Conservation (phyloP, 2,797 vertebrate species). For the Gallinago nigripennis region DNA sequence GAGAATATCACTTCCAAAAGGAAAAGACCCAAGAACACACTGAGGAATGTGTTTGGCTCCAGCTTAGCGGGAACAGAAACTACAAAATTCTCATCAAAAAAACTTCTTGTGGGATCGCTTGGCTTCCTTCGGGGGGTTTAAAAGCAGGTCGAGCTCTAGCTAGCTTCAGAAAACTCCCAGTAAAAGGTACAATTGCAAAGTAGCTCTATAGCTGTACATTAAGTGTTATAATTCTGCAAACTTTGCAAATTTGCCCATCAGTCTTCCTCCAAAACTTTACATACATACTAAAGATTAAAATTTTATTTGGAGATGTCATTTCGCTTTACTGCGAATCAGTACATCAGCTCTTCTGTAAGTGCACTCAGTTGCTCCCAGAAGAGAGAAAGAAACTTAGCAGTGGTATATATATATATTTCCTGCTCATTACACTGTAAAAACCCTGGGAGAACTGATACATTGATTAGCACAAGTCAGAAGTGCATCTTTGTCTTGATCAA, state of each 20-base stretch:
- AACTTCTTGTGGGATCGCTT: neutral
- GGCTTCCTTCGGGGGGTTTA: neutral
- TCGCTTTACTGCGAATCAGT: constrained; percentile 67
- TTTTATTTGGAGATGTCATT: constrained; percentile 61
- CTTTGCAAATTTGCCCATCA: constrained; percentile 23
- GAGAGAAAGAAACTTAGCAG: constrained; percentile 70
- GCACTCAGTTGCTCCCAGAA: constrained; percentile 74
- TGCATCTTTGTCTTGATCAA: constrained; percentile 62
- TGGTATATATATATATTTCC: constrained; percentile 66
- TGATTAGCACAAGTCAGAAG: constrained; percentile 69
- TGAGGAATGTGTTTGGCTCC: neutral
- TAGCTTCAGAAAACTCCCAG: constrained; percentile 25
- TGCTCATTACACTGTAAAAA: constrained; percentile 71
- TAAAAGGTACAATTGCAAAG: neutral
- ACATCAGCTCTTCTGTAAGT: constrained; percentile 74
- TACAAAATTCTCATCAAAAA: constrained; percentile 48
- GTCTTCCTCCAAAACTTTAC: constrained; percentile 54
- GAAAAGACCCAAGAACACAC: neutral
- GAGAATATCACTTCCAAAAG: neutral
- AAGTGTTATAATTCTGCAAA: constrained; percentile 33
- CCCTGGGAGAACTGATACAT: constrained; percentile 69
- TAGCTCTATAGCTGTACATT: neutral
- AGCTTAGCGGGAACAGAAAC: constrained; percentile 45
- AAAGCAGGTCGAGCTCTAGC: neutral
- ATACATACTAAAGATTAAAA: constrained; percentile 58